Evolutionary conservation across 2,113 vertebrate species (phyloP), one percentile per base, ranked within the genome.

Genomic region (Passer montanus): DNA sequence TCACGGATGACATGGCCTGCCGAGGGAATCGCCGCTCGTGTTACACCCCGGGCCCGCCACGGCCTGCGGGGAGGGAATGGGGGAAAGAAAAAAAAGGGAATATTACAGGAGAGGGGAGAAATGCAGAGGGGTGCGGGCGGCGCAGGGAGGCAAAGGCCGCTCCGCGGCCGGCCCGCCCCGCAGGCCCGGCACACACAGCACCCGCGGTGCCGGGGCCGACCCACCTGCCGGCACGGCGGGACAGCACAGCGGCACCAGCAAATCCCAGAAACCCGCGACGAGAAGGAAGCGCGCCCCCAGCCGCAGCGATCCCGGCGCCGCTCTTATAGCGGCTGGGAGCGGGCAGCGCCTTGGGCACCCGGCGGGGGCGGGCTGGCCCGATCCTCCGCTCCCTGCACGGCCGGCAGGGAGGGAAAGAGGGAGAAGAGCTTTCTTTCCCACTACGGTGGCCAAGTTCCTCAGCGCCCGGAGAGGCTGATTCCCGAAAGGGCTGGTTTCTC

Each of bases 1-100:
- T 98, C 39, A 99, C 24, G 13, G 98, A 98, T 1, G 98, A 98
- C 99, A 99, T 99, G 46, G 44, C 59, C 97, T 90, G 83, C 1
- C 14, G 39, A 23, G 39, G 53, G 55, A 30, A 53, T 7, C 17
- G 47, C 1, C 78, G 55, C 62, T 11, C 24, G 35, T 27, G 10
- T 35, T 2, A 14, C 84, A 17, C 6, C 24, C 21, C 31, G 14
- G 44, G 16, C 31, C 21, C 33, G 33, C 33, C 39, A 7, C 50
- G 35, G 24, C 75, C 64, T 22, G 47, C 56, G 27, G 43, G 55
- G 14, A 35, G 56, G 24, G 9, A 15, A 16, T 43, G 3, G 5
- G 13, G 19, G 2, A 17, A 17, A 6, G 1, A 3, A 5, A 9
- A 6, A 23, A 28, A 6, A 10, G 3, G 10, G 3, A 12, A 26